Percentiles rank a stretch among this genome's conserved stretches.
These are phyloP conservation scores for Hofmannophila pseudospretella DNA, from an alignment of 2,888 invertebrate species.

Conservation along the genomic window DNA sequence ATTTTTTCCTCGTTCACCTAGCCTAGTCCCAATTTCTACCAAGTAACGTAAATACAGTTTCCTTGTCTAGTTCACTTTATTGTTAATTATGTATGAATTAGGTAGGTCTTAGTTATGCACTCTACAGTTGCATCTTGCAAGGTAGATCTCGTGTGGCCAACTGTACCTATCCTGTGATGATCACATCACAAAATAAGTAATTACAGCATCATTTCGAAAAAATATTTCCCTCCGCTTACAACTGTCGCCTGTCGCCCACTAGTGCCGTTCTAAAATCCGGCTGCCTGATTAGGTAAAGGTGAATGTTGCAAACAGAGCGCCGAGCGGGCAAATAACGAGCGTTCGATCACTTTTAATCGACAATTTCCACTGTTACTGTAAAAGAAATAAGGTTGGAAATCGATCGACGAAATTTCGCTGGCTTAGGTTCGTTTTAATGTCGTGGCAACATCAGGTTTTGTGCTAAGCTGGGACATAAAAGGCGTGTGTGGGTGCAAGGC, in stretches of 20 bases:
- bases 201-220: constrained; percentile 19
- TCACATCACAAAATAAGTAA: too few relatives aligned
- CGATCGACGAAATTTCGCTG: constrained; percentile 12
- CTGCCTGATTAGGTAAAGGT: constrained; percentile 75
- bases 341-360: constrained; percentile 4
- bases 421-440: constrained; percentile 23
- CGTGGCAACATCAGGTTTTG: constrained; percentile 29
- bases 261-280: constrained; percentile 70
- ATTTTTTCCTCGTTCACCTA: too few relatives aligned
- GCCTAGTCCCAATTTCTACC: too few relatives aligned
- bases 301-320: constrained; percentile 66
- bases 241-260: constrained; percentile 67
- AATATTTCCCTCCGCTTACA: constrained; percentile 43
- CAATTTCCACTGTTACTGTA: constrained; percentile 9
- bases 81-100: too few relatives aligned
- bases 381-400: constrained; percentile 22
- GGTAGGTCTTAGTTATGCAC: too few relatives aligned
- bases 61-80: too few relatives aligned
- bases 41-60: too few relatives aligned
- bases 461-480: constrained; percentile 62
- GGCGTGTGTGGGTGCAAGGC: constrained; percentile 75
- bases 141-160: too few relatives aligned
- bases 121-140: too few relatives aligned
- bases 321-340: constrained; percentile 25
- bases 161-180: too few relatives aligned